Evolutionary conservation across 1,140 invertebrate species (phyloP), one percentile per base, ranked within the genome.

Genomic region (Eumeta japonica): DNA sequence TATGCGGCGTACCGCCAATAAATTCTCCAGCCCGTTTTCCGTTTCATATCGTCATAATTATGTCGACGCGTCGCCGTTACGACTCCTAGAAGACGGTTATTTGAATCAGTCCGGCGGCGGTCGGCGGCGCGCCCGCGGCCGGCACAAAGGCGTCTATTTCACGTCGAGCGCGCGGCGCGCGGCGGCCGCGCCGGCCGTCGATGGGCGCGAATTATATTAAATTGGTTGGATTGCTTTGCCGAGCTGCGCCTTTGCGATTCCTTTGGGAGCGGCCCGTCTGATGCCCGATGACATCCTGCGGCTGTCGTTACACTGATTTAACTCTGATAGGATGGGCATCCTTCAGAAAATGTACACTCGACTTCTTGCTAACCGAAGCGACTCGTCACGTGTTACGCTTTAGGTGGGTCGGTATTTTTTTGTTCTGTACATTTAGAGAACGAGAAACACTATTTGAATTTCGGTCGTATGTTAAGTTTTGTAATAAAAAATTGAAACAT

Each of bases 171-270:
- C 62, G 57, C 60, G 58, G 61, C n/a, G n/a, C n/a, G n/a, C n/a
- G n/a, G n/a, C n/a, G n/a, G n/a, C n/a, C n/a, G n/a, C n/a, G 59
- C 62, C n/a, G 52, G 46, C 49, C 53, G 53, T 64, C 62, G 70
- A 70, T 70, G 54, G 62, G 54, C 44, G 50, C 48, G 66, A 64
- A 71, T 55, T 54, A 71, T 56, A 71, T 68, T 70, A 71, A 71
- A 73, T 71, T 73, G 68, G 65, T 66, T 68, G 65, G 71, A 68
- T 71, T 70, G 61, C 65, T 64, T 60, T 47, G 53, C 59, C 46
- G 61, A 58, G 58, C 52, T 61, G n/a, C 54, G 47, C 50, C 48
- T 52, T 46, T 55, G 53, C 52, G 41, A 50, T 45, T 64, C 61
- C 61, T 57, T 40, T 48, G 62, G 56, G 62, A 64, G 51, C 48